phyloP scores from a whole-genome alignment of 2,888 invertebrate species.

The Eupithecia tripunctaria region DNA sequence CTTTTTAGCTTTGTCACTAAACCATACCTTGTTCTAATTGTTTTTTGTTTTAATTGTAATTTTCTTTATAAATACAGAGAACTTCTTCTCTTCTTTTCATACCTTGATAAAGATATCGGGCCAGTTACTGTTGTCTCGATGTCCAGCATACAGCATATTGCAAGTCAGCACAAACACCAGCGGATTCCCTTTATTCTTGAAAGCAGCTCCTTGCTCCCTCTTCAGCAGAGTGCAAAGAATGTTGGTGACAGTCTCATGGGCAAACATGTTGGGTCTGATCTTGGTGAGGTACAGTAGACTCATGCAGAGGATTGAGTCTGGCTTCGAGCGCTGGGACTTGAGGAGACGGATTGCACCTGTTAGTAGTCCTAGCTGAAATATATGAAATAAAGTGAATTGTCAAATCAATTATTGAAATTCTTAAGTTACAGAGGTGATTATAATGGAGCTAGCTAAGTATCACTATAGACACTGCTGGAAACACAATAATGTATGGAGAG shows the following conservation, averaged over 20 bases:
- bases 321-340: slow-evolving; percentile 91
- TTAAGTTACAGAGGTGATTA: no score
- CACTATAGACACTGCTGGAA: no score
- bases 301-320: slow-evolving; percentile 91
- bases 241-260: slow-evolving; percentile 89
- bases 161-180: slow-evolving; percentile 92
- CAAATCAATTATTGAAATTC: no score
- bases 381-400: background rate
- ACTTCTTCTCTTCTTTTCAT: no score
- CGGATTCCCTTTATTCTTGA: slow-evolving; percentile 92
- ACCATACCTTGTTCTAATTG: no score
- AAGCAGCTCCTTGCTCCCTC: slow-evolving; percentile 88
- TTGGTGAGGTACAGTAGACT: slow-evolving; percentile 92
- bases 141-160: slow-evolving; percentile 93
- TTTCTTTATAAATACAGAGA: no score
- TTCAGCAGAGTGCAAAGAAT: slow-evolving; percentile 92
- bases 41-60: no score
- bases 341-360: slow-evolving; percentile 94
- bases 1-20: no score
- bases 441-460: no score
- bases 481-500: no score
- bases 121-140: slow-evolving; percentile 93
- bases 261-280: slow-evolving; percentile 90
- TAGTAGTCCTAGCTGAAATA: slow-evolving; percentile 88
- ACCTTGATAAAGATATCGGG: slow-evolving; percentile 96